Evolutionary conservation across 1,140 invertebrate genomes (phyloP).

Genomic region (Eriocheir sinensis): DNA sequence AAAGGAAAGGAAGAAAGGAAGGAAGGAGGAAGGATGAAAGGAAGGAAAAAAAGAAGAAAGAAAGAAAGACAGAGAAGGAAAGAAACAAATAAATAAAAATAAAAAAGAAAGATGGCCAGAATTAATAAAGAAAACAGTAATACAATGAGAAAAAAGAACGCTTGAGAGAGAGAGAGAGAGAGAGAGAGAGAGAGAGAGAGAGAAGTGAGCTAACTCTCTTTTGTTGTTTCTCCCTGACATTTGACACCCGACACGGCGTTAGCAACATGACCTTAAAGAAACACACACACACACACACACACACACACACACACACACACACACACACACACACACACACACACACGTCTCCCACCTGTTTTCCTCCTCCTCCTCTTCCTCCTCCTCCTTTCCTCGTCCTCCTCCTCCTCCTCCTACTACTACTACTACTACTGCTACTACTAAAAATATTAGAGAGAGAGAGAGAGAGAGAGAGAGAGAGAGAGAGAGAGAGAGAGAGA

Average conservation of each 20-base stretch:
- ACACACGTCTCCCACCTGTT: neutral
- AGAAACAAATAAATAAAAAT: too few species aligned
- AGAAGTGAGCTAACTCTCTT: neutral
- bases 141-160: too few species aligned
- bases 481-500: too few species aligned
- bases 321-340: conserved; percentile 22
- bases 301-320: conserved; percentile 20
- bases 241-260: neutral
- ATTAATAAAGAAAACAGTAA: too few species aligned
- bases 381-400: neutral
- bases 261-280: neutral
- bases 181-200: neutral
- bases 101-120: too few species aligned
- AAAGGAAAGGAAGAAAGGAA: too few species aligned
- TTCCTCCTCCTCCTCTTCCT: neutral
- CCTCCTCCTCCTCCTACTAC: neutral
- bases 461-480: too few species aligned
- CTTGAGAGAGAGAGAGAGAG: neutral
- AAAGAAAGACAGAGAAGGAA: neutral
- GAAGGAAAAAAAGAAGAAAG: too few species aligned
- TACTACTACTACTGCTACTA: neutral
- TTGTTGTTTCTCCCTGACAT: neutral
- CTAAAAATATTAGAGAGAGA: neutral
- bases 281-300: conserved; percentile 22
- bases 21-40: too few species aligned